Conservation (phyloP, 2,888 invertebrate genomes). For the Trissoscelio sp. region DNA sequence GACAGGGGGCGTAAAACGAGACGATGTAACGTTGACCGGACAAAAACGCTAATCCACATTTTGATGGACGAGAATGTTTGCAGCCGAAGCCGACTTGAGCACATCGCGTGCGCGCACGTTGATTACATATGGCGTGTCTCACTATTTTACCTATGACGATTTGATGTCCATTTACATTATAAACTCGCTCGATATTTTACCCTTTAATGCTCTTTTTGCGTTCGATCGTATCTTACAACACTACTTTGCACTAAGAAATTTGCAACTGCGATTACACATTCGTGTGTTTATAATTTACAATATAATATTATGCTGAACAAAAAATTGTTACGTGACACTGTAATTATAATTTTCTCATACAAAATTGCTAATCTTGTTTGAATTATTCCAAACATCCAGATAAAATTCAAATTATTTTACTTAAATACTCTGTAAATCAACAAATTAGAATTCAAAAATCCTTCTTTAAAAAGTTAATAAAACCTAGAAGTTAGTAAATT, state of each 20-base stretch:
- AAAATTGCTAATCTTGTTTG: too few relatives aligned
- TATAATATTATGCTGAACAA: too few relatives aligned
- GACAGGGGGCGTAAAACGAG: slow-evolving; percentile 49
- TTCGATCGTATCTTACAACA: neutral
- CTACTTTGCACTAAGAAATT: neutral
- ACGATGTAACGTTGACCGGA: slow-evolving; percentile 9
- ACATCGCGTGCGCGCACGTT: slow-evolving; percentile 56
- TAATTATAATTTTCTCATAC: too few relatives aligned
- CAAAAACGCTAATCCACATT: slow-evolving; percentile 61
- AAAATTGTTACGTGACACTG: too few relatives aligned
- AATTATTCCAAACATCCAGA: too few relatives aligned
- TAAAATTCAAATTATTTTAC: too few relatives aligned
- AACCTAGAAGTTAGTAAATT: too few relatives aligned
- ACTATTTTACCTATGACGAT: slow-evolving; percentile 41
- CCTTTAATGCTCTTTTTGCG: neutral
- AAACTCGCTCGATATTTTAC: slow-evolving; percentile 35
- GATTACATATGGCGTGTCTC: slow-evolving; percentile 46
- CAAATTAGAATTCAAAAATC: too few relatives aligned
- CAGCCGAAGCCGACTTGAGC: slow-evolving; percentile 31
- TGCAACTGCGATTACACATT: too few relatives aligned
- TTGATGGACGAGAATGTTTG: slow-evolving; percentile 55
- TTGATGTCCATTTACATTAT: slow-evolving; percentile 45
- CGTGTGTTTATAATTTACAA: too few relatives aligned
- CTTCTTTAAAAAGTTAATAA: too few relatives aligned
- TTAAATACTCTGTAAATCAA: too few relatives aligned